A percentile compares a stretch with the other conserved stretches of the same genome.
Evolutionary conservation across 2,888 invertebrate genomes (phyloP).

Genomic region (Magallana nippona): DNA sequence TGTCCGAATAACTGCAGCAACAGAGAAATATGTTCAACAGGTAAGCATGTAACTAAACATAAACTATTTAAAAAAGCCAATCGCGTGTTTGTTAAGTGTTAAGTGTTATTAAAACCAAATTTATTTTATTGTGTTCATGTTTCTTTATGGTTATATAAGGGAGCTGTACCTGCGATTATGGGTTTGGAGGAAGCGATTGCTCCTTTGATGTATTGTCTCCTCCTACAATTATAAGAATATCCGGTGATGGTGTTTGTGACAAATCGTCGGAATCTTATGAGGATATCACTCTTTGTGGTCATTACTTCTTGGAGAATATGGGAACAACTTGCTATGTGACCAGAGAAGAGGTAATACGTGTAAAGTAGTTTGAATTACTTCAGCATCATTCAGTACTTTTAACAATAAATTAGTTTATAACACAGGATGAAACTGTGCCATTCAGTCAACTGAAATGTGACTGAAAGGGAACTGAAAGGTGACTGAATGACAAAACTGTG

Average conservation of each 20-base stretch:
- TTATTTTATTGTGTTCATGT: not conserved
- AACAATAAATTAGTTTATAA: too few relatives aligned
- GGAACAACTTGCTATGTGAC: not conserved
- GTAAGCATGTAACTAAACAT: not conserved
- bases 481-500: too few relatives aligned
- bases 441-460: too few relatives aligned
- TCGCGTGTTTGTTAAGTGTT: too few relatives aligned
- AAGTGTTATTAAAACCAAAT: too few relatives aligned
- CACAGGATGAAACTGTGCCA: too few relatives aligned
- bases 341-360: not conserved
- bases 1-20: not conserved
- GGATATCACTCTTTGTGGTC: not conserved
- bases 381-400: not conserved
- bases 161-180: not conserved
- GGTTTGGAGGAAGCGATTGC: not conserved
- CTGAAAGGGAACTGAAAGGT: too few relatives aligned
- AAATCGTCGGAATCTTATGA: not conserved
- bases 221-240: not conserved
- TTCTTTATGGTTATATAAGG: not conserved
- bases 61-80: too few relatives aligned
- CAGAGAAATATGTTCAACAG: not conserved
- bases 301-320: slow-evolving; percentile 5
- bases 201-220: not conserved
- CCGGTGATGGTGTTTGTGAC: not conserved
- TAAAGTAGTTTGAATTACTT: too few relatives aligned